These are phyloP conservation scores for Anas capensis DNA, from an alignment of 2,797 vertebrate species.

Conservation along the genomic window DNA sequence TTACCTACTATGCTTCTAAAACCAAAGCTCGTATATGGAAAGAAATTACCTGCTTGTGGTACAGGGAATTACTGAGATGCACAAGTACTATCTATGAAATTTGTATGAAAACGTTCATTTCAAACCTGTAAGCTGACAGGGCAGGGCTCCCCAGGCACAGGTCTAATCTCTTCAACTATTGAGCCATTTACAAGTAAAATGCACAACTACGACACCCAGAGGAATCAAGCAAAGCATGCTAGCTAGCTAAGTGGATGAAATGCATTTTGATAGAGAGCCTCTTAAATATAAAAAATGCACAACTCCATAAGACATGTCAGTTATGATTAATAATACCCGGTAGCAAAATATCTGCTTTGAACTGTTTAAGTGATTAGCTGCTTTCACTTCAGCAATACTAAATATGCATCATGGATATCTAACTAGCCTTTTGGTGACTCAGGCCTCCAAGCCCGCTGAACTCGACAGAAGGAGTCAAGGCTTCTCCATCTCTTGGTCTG, in stretches of 20 bases:
- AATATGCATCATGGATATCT: neutral
- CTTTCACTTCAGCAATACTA: neutral
- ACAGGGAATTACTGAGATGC: neutral
- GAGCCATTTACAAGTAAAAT: neutral
- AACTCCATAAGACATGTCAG: neutral
- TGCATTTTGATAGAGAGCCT: neutral
- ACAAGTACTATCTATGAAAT: neutral
- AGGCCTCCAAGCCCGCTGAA: neutral
- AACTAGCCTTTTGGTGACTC: neutral
- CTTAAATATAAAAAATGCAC: neutral
- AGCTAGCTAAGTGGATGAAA: neutral
- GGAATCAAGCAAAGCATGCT: neutral
- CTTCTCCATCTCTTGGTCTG: neutral
- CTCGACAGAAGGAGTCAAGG: neutral
- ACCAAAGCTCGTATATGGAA: neutral
- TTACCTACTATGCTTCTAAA: neutral
- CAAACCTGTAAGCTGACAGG: neutral
- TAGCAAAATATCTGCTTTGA: neutral
- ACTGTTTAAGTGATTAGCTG: neutral
- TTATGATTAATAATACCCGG: neutral
- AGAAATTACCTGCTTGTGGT: neutral
- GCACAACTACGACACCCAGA: rapidly evolving
- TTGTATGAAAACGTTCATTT: neutral
- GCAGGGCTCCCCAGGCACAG: neutral
- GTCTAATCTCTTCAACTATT: neutral